These are phyloP conservation scores for Tanaodytes sp. DNA, from an alignment of 2,888 invertebrate genomes.

Conservation along the genomic window DNA sequence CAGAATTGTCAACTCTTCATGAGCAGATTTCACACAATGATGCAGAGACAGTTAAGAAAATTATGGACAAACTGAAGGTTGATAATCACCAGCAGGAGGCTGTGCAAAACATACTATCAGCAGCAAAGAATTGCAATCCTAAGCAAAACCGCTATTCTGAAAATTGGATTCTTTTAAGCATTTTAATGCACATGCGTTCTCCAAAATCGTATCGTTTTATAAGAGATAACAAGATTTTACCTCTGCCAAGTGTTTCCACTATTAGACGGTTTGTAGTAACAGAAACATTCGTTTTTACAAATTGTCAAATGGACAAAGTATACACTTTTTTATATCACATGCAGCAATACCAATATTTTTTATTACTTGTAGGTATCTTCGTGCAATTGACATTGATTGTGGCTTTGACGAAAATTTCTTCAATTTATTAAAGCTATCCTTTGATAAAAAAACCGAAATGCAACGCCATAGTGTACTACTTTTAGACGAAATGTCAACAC, in stretches of 20 bases:
- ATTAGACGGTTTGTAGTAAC: background rate
- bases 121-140: slow-evolving; percentile 3
- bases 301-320: no score
- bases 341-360: background rate
- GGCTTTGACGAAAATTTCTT: slow-evolving; percentile 2
- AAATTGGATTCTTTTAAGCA: slow-evolving; percentile 3
- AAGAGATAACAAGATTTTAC: background rate
- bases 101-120: background rate
- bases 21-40: no score
- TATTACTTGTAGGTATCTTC: background rate
- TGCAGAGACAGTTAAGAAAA: no score
- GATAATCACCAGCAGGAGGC: background rate
- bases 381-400: background rate
- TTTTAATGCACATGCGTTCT: slow-evolving; percentile 5
- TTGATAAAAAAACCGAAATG: background rate
- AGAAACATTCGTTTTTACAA: no score
- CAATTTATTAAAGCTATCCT: background rate
- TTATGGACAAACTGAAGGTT: no score
- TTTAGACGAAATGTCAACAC: background rate
- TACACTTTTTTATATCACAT: background rate
- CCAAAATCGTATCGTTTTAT: slow-evolving; percentile 5
- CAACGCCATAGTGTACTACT: background rate
- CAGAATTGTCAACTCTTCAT: background rate
- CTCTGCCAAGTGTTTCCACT: background rate
- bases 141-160: no score